A percentile compares a stretch with the other conserved stretches of the same genome.
Evolutionary conservation across 2,888 invertebrate species (phyloP).

Genomic region (Limnephilus auricula): DNA sequence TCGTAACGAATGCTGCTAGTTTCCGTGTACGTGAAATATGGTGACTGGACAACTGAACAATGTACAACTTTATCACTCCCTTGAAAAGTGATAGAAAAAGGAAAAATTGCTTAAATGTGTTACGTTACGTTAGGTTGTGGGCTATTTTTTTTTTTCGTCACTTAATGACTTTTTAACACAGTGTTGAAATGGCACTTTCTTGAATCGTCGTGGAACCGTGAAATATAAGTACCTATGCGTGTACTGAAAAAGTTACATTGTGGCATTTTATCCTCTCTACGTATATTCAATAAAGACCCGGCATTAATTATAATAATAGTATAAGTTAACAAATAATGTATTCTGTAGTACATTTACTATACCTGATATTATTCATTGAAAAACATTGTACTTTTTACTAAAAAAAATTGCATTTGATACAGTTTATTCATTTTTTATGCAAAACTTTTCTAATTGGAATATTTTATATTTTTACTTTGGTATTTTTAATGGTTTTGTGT

Average conservation of each 20-base stretch:
- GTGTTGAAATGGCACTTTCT: too few relatives aligned
- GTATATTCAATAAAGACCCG: too few relatives aligned
- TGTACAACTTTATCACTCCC: too few relatives aligned
- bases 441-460: neutral
- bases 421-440: neutral
- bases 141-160: too few relatives aligned
- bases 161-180: too few relatives aligned
- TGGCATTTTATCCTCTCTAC: neutral
- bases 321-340: neutral
- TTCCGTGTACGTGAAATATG: neutral
- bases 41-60: too few relatives aligned
- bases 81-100: too few relatives aligned
- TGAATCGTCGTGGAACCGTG: too few relatives aligned
- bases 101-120: too few relatives aligned
- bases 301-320: too few relatives aligned
- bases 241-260: neutral
- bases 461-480: neutral
- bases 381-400: neutral
- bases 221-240: too few relatives aligned
- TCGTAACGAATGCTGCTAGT: neutral
- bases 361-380: neutral
- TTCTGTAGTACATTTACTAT: neutral
- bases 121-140: too few relatives aligned
- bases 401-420: neutral
- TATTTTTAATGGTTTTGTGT: neutral